Evolutionary conservation across 1,140 invertebrate species (phyloP).

Genomic region (Arctopsyche grandis): DNA sequence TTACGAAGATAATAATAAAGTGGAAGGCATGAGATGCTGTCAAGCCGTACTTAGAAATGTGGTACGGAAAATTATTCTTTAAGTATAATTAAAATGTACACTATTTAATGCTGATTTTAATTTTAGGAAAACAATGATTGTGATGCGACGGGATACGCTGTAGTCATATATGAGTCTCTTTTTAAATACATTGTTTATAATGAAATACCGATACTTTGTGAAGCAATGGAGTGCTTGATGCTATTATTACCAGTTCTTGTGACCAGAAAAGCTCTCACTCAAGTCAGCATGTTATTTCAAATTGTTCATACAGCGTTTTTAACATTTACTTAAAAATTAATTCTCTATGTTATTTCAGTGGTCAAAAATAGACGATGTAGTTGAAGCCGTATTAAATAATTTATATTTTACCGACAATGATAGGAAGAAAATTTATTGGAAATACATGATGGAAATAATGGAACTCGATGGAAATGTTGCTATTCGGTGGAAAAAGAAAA

Average conservation of each 20-base stretch:
- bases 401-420: slow-evolving; percentile 31
- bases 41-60: slow-evolving; percentile 45
- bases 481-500: slow-evolving; percentile 51
- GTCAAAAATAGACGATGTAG: slow-evolving; percentile 48
- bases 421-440: slow-evolving; percentile 46
- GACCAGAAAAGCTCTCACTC: background rate
- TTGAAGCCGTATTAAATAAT: slow-evolving; percentile 45
- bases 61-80: slow-evolving; percentile 19
- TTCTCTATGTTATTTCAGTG: slow-evolving; percentile 50
- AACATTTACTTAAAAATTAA: too few species aligned
- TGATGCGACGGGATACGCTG: slow-evolving; percentile 44
- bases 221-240: slow-evolving; percentile 39
- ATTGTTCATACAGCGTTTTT: too few species aligned
- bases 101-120: background rate
- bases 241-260: slow-evolving; percentile 40
- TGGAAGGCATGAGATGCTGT: slow-evolving; percentile 51
- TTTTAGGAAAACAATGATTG: slow-evolving; percentile 22
- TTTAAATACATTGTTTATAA: slow-evolving; percentile 42
- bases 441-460: slow-evolving; percentile 45
- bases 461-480: slow-evolving; percentile 41
- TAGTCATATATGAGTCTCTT: slow-evolving; percentile 47
- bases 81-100: too few species aligned
- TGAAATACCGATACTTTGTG: slow-evolving; percentile 27
- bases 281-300: background rate
- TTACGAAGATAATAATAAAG: slow-evolving; percentile 45